Evolutionary conservation across 1,140 invertebrate species (phyloP), one percentile per base, ranked within the genome.

Genomic region (Drosophila varians): DNA sequence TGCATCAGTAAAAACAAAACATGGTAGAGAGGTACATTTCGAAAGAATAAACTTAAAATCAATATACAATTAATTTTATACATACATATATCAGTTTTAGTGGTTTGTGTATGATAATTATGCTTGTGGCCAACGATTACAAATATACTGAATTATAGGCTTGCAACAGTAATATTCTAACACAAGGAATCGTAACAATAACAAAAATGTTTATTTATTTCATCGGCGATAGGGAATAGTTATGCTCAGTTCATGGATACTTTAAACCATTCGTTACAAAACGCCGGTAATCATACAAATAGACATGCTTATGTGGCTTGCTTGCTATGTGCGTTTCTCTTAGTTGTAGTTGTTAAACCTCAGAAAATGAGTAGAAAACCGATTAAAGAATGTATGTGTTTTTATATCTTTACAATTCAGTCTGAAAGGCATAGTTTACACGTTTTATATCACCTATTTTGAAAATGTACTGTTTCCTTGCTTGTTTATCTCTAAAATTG

Each of bases 401-500:
- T 80, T 73, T 80, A 68, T 80, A 76, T 86, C 76, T 87, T 86
- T 86, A 86, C 77, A 87, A 87, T 87, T 87, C 82, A 87, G 82
- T 87, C 82, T 87, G 82, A 87, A 87, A 87, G 82, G 82, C 82
- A 87, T 87, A 88, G 74, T 88, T 87, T 87, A 87, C 82, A 87
- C 74, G 77, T 82, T 87, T 82, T 56, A 82, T 86, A 87, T 87
- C 82, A 87, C 82, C 82, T 82, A 82, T 87, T 82, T 87, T 87
- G 60, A 86, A 86, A 86, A 86, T 86, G 79, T 77, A 87, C 58
- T 87, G 62, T 71, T 73, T 72, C 26, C 66, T 31, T 31, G 25
- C n/a, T 77, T 61, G 52, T 56, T 61, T 79, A 72, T 62, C 52
- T 76, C 70, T 84, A 61, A 73, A 75, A 65, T 74, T 72, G 73